phyloP scores from a whole-genome alignment of 2,113 vertebrate genomes.

The Pyxicephalus adspersus region DNA sequence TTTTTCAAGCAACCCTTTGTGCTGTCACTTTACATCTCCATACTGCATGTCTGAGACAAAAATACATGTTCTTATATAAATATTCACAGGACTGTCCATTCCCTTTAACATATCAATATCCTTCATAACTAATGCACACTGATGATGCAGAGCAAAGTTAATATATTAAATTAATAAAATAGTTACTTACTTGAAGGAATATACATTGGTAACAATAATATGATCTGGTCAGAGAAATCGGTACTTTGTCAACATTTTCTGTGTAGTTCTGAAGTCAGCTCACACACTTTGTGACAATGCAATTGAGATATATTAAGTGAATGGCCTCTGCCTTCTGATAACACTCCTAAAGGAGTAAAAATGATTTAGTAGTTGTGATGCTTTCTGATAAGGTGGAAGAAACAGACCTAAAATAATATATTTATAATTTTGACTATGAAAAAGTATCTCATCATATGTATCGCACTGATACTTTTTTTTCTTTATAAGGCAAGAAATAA shows the following conservation, averaged over 20 bases:
- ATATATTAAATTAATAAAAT: not conserved
- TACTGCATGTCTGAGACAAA: no score
- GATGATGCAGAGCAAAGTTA: not conserved
- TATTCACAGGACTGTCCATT: no score
- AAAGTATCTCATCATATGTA: conserved; percentile 8
- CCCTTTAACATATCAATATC: not conserved
- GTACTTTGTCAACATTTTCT: conserved; percentile 4
- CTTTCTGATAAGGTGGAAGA: conserved; percentile 39
- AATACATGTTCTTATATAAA: no score
- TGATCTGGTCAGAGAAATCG: not conserved
- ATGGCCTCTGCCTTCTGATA: conserved; percentile 14
- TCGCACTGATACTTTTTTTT: conserved; percentile 21
- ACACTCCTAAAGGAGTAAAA: conserved; percentile 17
- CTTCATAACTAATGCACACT: not conserved
- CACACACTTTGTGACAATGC: conserved; percentile 35
- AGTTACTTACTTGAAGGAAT: conserved; percentile 9
- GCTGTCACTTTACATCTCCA: no score
- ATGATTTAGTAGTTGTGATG: conserved; percentile 40
- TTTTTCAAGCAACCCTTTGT: no score
- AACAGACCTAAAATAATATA: conserved; percentile 36
- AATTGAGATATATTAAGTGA: conserved; percentile 41
- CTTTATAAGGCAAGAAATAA: conserved; percentile 24
- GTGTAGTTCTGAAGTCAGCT: conserved; percentile 7
- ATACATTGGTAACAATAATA: not conserved
- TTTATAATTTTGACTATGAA: conserved; percentile 29